Base-by-base conservation (phyloP, 2,797 vertebrate species). In the Forpus xanthops region DNA sequence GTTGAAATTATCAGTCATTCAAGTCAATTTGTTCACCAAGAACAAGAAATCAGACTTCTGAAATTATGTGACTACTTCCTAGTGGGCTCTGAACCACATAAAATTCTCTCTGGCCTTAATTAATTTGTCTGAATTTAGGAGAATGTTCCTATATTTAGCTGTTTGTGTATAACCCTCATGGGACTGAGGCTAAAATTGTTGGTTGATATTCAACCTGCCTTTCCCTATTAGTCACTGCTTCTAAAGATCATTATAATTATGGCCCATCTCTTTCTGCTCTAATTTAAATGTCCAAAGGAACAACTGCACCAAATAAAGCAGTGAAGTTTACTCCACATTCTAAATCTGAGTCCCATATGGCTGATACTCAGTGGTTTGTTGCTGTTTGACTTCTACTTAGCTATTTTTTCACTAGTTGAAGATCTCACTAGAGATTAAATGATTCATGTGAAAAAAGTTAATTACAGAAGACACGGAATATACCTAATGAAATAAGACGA, bases 81-180 rank as follows among this genome's bases (percentile, higher is more conserved):
- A 83, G 60, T 56, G 23, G 33, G 27, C 17, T 84, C 81, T 87
- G 50, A 95, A 78, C 13, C 56, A 92, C 76, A 68, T 12, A 72
- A 79, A 80, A 83, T 77, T 74, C 42, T 92, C 58, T 68, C 85
- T 66, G 62, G 27, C 39, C 62, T 84, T 78, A 91, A 90, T 67
- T 72, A 93, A 72, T 92, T 87, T 90, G 77, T n/a, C 71, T 87
- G 45, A 87, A 92, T 79, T 93, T 94, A 79, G 73, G 28, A 89
- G 58, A 87, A 94, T 56, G 42, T 31, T 68, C 12, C 79, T 83
- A 79, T 87, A 85, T 94, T 91, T 90, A 93, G 73, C 55, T 84
- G 44, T 66, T 89, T 70, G 73, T 52, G 53, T 49, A 89, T 55
- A 92, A 83, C 17, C 21, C 55, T 85, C 35, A 52, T 15, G 28